A percentile compares a stretch with the other conserved stretches of the same genome.
Conservation (phyloP, 1,140 invertebrate genomes). For the Chironomus striatipennis region DNA sequence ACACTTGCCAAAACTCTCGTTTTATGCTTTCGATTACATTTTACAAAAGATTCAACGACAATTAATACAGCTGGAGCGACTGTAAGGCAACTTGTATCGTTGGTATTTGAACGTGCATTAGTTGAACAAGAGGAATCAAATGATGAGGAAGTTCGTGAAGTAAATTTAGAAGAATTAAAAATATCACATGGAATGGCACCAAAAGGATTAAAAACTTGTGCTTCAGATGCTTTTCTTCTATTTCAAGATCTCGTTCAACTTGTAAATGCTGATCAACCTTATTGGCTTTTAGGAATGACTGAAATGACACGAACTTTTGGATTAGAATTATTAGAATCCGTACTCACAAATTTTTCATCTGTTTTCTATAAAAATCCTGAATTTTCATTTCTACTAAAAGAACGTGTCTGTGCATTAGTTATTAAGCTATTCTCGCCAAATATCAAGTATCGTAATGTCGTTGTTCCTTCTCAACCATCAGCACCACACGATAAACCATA, state of each 20-base stretch:
- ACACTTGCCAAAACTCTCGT: slow-evolving; percentile 91
- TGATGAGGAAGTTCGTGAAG: slow-evolving; percentile 39
- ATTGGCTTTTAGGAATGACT: slow-evolving; percentile 89
- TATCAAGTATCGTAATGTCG: slow-evolving; percentile 72
- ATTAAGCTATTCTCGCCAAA: slow-evolving; percentile 97
- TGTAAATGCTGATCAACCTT: slow-evolving; percentile 92
- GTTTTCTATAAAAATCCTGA: slow-evolving; percentile 93
- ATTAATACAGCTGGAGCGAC: slow-evolving; percentile 96
- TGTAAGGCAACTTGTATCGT: slow-evolving; percentile 88
- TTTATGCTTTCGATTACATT: slow-evolving; percentile 90
- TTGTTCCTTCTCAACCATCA: slow-evolving; percentile 46
- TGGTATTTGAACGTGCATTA: slow-evolving; percentile 91
- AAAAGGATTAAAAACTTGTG: slow-evolving; percentile 78
- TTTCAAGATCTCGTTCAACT: slow-evolving; percentile 96
- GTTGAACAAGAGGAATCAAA: slow-evolving; percentile 44
- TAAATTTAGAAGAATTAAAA: slow-evolving; percentile 72
- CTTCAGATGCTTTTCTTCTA: slow-evolving; percentile 89
- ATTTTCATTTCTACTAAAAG: slow-evolving; percentile 91
- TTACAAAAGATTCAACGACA: slow-evolving; percentile 78
- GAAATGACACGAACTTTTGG: slow-evolving; percentile 97
- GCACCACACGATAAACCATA: slow-evolving; percentile 80
- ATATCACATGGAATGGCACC: slow-evolving; percentile 62
- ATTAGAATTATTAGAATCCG: slow-evolving; percentile 87
- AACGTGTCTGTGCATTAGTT: slow-evolving; percentile 92
- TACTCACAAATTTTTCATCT: slow-evolving; percentile 81